Evolutionary conservation across 1,140 invertebrate genomes (phyloP).

Genomic region (Ylistrum balloti): DNA sequence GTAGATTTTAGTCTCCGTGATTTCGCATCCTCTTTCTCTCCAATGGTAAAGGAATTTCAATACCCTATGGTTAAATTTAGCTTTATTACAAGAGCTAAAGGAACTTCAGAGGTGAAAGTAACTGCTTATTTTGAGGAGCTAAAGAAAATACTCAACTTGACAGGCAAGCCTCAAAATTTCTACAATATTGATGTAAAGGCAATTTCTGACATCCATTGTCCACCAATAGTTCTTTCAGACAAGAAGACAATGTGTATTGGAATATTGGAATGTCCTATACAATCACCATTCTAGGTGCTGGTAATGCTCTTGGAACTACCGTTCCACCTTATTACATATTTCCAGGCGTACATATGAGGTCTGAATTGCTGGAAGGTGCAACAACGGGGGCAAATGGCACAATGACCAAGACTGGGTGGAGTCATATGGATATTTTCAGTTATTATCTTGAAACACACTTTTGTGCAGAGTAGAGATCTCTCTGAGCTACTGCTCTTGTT

Average conservation of each 20-base stretch:
- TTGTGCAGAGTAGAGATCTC: too few relatives aligned
- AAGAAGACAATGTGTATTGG: not conserved
- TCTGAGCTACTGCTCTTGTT: not conserved
- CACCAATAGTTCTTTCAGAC: constrained; percentile 16
- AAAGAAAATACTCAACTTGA: too few relatives aligned
- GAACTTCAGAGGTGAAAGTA: not conserved
- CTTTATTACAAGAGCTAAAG: not conserved
- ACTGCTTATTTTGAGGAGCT: too few relatives aligned
- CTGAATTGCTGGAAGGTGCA: too few relatives aligned
- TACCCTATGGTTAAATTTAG: constrained; percentile 44
- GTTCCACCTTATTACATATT: constrained; percentile 48
- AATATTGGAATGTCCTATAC: not conserved
- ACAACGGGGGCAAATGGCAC: too few relatives aligned
- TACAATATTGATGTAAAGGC: too few relatives aligned
- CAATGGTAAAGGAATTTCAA: constrained; percentile 53
- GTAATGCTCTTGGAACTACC: constrained; percentile 44
- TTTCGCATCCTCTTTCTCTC: constrained; percentile 44
- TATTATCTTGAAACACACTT: too few relatives aligned
- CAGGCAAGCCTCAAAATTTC: too few relatives aligned
- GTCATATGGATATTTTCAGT: too few relatives aligned
- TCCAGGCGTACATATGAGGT: constrained; percentile 36
- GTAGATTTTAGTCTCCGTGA: not conserved
- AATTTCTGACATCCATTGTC: not conserved
- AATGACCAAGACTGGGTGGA: too few relatives aligned
- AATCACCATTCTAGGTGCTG: constrained; percentile 42